Percentiles rank a stretch among this genome's conserved stretches.
Evolutionary conservation across 2,888 invertebrate genomes (phyloP).

Genomic region (Drosophila recens): DNA sequence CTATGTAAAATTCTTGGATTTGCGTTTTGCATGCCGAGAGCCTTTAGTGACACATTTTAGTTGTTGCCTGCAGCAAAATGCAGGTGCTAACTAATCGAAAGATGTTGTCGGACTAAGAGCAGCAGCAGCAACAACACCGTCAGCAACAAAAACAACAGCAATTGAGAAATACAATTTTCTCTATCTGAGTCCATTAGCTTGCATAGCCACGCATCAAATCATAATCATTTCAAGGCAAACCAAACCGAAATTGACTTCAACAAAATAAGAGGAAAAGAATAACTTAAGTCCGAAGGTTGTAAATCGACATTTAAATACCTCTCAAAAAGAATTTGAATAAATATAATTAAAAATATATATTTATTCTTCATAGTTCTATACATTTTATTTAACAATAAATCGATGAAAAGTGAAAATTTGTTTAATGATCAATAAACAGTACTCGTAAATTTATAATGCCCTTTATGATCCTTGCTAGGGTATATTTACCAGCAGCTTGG

Average conservation of each 20-base stretch:
- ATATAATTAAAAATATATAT: neutral
- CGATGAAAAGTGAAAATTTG: too few species aligned
- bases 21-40: slow-evolving; percentile 38
- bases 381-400: neutral
- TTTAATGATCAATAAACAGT: too few species aligned
- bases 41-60: slow-evolving; percentile 69
- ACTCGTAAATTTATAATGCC: too few species aligned
- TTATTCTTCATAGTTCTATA: neutral
- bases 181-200: slow-evolving; percentile 34
- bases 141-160: neutral
- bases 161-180: slow-evolving; percentile 39
- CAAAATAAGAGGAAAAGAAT: slow-evolving; percentile 23
- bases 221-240: slow-evolving; percentile 57
- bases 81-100: slow-evolving; percentile 75
- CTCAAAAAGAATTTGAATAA: neutral
- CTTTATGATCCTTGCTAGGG: neutral
- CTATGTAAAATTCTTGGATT: slow-evolving; percentile 27
- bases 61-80: slow-evolving; percentile 50
- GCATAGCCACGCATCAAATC: slow-evolving; percentile 56
- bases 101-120: slow-evolving; percentile 53
- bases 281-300: neutral
- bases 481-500: slow-evolving; percentile 28
- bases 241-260: slow-evolving; percentile 70
- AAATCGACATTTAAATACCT: neutral
- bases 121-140: slow-evolving; percentile 11